Base-by-base conservation (phyloP, 53 echinoderm and acorn worm genomes). In the Luidia sarsii region DNA sequence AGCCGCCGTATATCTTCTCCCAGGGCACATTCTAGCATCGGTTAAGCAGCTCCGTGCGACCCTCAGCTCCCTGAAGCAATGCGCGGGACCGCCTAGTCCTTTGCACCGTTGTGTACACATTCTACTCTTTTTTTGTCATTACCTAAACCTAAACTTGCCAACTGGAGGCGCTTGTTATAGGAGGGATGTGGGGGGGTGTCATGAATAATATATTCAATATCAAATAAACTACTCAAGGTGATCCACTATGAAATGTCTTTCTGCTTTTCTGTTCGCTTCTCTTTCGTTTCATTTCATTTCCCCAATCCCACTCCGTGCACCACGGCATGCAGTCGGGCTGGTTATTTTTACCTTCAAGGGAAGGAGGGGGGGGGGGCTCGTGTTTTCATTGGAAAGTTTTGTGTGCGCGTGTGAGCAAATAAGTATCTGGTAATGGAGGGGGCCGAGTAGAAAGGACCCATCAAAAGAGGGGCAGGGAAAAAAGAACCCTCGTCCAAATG, bases 381-480 rank as follows among this genome's bases (percentile, higher is more conserved):
- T 72, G 72, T 72, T 72, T 72, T 55, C 55, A 21, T 56, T 38
- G 55, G 72, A 14, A 30, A 11, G 18, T 20, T 65, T 65, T 65
- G 3, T 35, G 37, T 65, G 39, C 16, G 55, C 23, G 49, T 39
- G 54, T 74, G 74, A 39, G 74, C 77, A 77, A 77, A 77, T 61
- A 61, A 67, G 46, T 77, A 61, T 77, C 77, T 77, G 46, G 77
- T 77, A 61, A 77, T 77, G 61, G 77, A 14, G 22, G 41, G 48
- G 48, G 77, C 41, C 59, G 77, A 77, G 61, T 60, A 48, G 31
- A 77, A 77, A 30, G 67, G 59, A 28, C 16, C 64, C 25, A 67
- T 45, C 43, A 67, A 77, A 25, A 22, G n/a, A n/a, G n/a, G n/a
- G n/a, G n/a, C n/a, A n/a, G n/a, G n/a, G n/a, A n/a, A n/a, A n/a